A percentile compares a stretch with the other conserved stretches of the same genome.
Conservation (phyloP, 2,888 invertebrate species). For the Tricholauxania praeusta region DNA sequence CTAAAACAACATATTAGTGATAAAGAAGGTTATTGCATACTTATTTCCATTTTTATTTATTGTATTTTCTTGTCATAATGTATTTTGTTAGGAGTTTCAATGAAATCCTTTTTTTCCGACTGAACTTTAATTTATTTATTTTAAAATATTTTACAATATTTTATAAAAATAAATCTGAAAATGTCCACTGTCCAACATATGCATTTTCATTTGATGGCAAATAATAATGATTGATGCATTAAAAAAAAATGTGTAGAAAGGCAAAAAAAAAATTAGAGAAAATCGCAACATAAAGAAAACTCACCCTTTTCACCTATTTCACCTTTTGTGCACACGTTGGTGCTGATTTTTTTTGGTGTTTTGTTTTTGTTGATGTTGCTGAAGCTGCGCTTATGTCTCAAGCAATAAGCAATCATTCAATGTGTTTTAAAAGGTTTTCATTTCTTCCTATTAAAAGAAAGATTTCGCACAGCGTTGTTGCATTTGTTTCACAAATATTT, state of each 20-base stretch:
- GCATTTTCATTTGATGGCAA: constrained; percentile 37
- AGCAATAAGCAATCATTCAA: constrained; percentile 42
- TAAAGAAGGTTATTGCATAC: too few relatives aligned
- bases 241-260: not conserved
- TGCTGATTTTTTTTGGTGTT: not conserved
- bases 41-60: too few relatives aligned
- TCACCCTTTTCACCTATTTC: constrained; percentile 32
- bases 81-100: too few relatives aligned
- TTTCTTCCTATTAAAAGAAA: not conserved
- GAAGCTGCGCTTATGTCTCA: constrained; percentile 9
- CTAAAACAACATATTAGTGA: too few relatives aligned
- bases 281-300: constrained; percentile 32
- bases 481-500: constrained; percentile 34
- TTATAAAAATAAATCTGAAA: too few relatives aligned
- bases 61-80: too few relatives aligned
- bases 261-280: constrained; percentile 10
- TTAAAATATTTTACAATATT: too few relatives aligned
- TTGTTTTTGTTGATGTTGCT: constrained; percentile 3
- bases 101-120: too few relatives aligned
- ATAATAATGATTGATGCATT: constrained; percentile 41
- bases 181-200: not conserved
- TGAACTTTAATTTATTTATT: too few relatives aligned
- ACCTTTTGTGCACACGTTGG: constrained; percentile 24
- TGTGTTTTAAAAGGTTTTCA: constrained; percentile 35
- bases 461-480: not conserved